Conservation (phyloP, 1,140 invertebrate species). For the Drosophila nikananu region DNA sequence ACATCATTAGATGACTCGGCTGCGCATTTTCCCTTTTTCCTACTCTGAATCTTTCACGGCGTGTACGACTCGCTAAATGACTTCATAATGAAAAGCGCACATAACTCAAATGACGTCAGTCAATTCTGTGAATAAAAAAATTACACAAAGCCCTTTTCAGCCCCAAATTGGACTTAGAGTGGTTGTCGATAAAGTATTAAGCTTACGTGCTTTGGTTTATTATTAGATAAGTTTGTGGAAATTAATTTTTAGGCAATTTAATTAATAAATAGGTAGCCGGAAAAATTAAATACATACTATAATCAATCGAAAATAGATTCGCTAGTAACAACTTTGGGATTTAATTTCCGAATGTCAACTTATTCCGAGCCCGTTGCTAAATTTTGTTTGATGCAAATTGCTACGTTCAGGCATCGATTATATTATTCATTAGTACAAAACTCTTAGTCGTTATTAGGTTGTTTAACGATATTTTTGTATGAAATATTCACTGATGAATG, state of each 20-base stretch:
- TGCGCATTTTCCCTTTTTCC: neutral
- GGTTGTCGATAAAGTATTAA: neutral
- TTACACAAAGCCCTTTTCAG: slow-evolving; percentile 43
- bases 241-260: neutral
- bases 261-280: neutral
- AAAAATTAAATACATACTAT: neutral
- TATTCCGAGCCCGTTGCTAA: neutral
- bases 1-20: neutral
- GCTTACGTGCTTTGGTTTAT: slow-evolving; percentile 14
- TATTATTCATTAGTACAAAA: too few relatives aligned
- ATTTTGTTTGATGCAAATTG: too few relatives aligned
- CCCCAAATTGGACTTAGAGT: neutral
- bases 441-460: too few relatives aligned
- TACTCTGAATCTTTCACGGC: neutral
- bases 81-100: slow-evolving; percentile 25
- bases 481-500: too few relatives aligned
- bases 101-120: slow-evolving; percentile 53
- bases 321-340: neutral
- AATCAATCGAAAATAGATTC: too few relatives aligned
- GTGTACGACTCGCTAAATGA: slow-evolving; percentile 13
- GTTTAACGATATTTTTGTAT: too few relatives aligned
- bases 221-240: slow-evolving; percentile 2
- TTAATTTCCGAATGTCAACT: neutral
- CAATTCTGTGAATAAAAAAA: slow-evolving; percentile 42
- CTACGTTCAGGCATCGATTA: too few relatives aligned